A percentile compares a stretch with the other conserved stretches of the same genome.
Evolutionary conservation across 2,888 invertebrate species (phyloP).

Genomic region (Aromia moschata): DNA sequence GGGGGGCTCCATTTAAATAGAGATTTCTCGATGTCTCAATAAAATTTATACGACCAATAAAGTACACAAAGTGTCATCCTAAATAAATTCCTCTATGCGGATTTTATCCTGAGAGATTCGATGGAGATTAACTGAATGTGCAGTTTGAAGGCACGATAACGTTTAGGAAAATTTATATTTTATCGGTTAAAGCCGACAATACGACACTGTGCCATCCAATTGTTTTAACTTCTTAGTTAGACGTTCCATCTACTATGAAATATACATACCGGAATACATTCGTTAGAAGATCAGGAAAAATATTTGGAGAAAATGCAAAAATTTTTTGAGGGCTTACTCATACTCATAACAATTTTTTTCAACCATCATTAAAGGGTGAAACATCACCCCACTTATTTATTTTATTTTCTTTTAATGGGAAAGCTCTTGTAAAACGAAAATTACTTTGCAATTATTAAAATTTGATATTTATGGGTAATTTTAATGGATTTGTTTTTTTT

Average conservation of each 20-base stretch:
- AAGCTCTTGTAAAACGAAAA: no score
- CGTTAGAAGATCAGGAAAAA: no score
- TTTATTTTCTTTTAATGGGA: no score
- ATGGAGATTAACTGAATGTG: constrained; percentile 20
- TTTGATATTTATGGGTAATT: no score
- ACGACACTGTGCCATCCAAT: not conserved
- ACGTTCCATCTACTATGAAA: not conserved
- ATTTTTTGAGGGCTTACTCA: no score
- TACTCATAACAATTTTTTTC: no score
- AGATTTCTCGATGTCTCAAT: constrained; percentile 15
- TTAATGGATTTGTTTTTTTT: no score
- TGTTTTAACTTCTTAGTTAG: not conserved
- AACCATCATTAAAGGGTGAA: no score
- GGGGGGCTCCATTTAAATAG: constrained; percentile 9
- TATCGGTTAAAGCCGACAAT: not conserved
- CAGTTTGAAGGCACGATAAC: constrained; percentile 13
- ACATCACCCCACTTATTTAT: no score
- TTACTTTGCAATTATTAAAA: no score
- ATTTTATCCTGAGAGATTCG: constrained; percentile 16
- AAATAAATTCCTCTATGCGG: constrained; percentile 22
- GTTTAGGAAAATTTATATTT: constrained; percentile 11
- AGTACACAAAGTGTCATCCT: constrained; percentile 15
- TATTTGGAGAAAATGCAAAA: no score
- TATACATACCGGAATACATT: no score
- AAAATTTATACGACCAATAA: constrained; percentile 25